Percentiles rank a stretch among this genome's conserved stretches.
Conservation (phyloP, 2,113 vertebrate genomes). For the Salvelinus namaycush region DNA sequence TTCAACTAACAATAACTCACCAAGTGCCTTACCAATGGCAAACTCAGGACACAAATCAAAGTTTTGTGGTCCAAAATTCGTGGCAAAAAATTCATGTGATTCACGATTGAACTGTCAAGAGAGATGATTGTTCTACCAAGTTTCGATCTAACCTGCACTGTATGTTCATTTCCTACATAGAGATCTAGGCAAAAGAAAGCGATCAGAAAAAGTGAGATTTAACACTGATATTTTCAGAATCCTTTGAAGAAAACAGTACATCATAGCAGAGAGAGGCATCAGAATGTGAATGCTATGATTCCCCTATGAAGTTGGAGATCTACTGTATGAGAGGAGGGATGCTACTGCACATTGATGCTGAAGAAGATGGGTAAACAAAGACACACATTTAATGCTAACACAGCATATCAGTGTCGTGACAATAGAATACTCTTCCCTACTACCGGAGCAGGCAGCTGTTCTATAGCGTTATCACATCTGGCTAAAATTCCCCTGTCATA, state of each 20-base stretch:
- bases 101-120: too few species aligned
- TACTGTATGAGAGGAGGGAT: slow-evolving; percentile 39
- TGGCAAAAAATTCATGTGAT: too few species aligned
- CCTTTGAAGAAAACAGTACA: background rate
- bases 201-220: background rate
- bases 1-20: background rate
- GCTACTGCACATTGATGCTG: slow-evolving; percentile 31
- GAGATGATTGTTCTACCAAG: background rate
- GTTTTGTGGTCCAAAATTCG: too few species aligned
- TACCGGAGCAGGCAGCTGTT: slow-evolving; percentile 9
- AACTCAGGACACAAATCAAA: background rate
- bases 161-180: background rate
- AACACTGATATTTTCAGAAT: background rate
- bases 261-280: background rate
- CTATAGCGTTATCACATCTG: slow-evolving; percentile 21
- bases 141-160: background rate
- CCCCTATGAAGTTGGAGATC: background rate
- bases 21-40: background rate
- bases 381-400: slow-evolving; percentile 18
- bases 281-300: background rate
- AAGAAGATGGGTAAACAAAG: slow-evolving; percentile 50
- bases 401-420: slow-evolving; percentile 68
- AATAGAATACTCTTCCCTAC: slow-evolving; percentile 45
- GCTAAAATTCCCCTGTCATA: slow-evolving; percentile 23
- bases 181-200: background rate